Evolutionary conservation across 2,113 vertebrate species (phyloP).

Genomic region (Plecotus auritus): DNA sequence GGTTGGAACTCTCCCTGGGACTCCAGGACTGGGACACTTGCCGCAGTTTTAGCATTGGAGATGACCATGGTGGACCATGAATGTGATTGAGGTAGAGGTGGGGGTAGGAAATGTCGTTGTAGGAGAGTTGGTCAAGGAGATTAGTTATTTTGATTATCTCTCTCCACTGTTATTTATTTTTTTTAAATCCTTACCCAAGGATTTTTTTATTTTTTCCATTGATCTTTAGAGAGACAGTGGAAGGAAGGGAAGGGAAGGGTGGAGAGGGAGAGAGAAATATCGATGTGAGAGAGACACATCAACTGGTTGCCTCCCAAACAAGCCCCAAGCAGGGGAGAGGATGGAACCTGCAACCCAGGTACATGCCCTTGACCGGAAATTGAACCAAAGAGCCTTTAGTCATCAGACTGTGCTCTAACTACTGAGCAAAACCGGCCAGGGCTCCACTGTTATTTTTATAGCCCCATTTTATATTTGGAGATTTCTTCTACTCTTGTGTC

Average conservation of each 20-base stretch:
- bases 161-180: background rate
- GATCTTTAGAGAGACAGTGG: no score
- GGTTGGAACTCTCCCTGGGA: fast-evolving
- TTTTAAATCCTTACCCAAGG: no score
- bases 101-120: fast-evolving
- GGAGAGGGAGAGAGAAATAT: no score
- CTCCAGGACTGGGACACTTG: background rate
- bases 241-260: no score
- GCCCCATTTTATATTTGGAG: background rate
- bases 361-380: background rate
- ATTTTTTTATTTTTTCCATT: no score
- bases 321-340: no score
- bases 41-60: background rate
- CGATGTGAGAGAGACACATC: no score
- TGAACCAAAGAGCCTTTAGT: background rate
- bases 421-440: no score
- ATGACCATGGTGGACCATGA: fast-evolving
- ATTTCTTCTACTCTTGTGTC: background rate
- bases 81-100: fast-evolving
- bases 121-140: background rate
- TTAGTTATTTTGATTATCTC: background rate
- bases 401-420: no score
- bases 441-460: background rate
- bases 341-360: background rate
- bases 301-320: no score